Base-by-base conservation (phyloP, 2,888 invertebrate genomes). In the Phyllotreta cruciferae region DNA sequence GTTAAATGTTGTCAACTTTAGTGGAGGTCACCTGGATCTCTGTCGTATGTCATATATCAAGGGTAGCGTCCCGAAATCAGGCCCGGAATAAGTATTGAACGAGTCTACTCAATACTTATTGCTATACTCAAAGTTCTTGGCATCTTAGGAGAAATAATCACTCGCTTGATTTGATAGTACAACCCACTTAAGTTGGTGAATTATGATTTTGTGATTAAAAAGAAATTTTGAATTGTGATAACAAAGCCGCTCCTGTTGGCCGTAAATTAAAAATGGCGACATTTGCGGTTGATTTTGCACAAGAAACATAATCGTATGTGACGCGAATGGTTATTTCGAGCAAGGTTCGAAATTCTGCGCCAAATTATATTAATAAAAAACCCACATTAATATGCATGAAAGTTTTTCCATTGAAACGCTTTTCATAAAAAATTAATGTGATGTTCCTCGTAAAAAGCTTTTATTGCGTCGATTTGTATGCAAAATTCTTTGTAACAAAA, bases 1-100 rank as follows among this genome's bases (percentile, higher is more conserved):
- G 76, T 77, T 76, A 75, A 77, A 75, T 73, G 75, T 75, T 75
- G 77, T 77, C 76, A 77, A 75, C 78, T 77, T 75, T 75, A 74
- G 72, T 70, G 66, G 75, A 75, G 77, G 74, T 75, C 76, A 77
- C 77, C 77, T 78, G 77, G 75, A 71, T 73, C 70, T 65, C 57
- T 24, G 24, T 24, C 24, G 24, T 24, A 24, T 66, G 67, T 64
- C 70, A 64, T 70, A 72, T 71, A 71, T 70, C 73, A 71, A 71
- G 47, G 63, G 62, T 41, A 49, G 52, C 56, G 39, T 50, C 49
- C 14, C 7, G 41, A 42, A 42, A 14, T 36, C 58, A 47, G 60
- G 56, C 37, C 2, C 34, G 57, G 57, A 42, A 11, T 50, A 9
- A 24, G 54, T 9, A 45, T 10, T 50, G 10, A 24, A 50, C 10